Base-by-base conservation (phyloP, 1,140 invertebrate genomes). In the Drosophila busckii region DNA sequence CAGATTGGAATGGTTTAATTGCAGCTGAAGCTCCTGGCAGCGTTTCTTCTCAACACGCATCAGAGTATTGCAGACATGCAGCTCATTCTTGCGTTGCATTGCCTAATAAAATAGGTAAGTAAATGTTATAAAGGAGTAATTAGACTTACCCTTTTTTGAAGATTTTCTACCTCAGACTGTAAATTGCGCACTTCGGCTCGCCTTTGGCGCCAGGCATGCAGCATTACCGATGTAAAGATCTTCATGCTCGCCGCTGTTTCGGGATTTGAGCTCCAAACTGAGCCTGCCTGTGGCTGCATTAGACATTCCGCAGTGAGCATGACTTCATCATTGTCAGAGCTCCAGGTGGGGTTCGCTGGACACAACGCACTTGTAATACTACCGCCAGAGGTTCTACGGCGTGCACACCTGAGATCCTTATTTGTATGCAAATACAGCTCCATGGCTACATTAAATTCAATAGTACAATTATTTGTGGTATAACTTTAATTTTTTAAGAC, bases 31-130 rank as follows among this genome's bases (percentile, higher is more conserved):
- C 5, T 85, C 73, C 7, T 25, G 41, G 26, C 82, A 85, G 8
- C 70, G 68, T 10, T 67, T 83, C 23, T 84, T 50, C 31, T 86
- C 73, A 2, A 80, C 59, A 4, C 67, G 54, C 41, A 85, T 63
- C 8, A 85, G 7, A 0, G 76, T 66, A 2, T 56, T 49, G 16
- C 34, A 63, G 0, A 86, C 71, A 17, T 71, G 75, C n/a, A 86
- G 15, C 23, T 85, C 50, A 22, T 75, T 86, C 13, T 64, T 63
- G 0, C 29, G 10, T 8, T 62, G 41, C 20, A 70, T 67, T 8
- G 28, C 38, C 84, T 86, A 6, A n/a, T n/a, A n/a, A n/a, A n/a
- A n/a, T n/a, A n/a, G 13, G 0, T 19, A 1, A n/a, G 16, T 8
- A 1, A 6, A 7, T 5, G 1, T 17, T 4, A n/a, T 0, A 2